Base-by-base conservation (phyloP, 2,797 vertebrate species). In the Cuniculus paca region DNA sequence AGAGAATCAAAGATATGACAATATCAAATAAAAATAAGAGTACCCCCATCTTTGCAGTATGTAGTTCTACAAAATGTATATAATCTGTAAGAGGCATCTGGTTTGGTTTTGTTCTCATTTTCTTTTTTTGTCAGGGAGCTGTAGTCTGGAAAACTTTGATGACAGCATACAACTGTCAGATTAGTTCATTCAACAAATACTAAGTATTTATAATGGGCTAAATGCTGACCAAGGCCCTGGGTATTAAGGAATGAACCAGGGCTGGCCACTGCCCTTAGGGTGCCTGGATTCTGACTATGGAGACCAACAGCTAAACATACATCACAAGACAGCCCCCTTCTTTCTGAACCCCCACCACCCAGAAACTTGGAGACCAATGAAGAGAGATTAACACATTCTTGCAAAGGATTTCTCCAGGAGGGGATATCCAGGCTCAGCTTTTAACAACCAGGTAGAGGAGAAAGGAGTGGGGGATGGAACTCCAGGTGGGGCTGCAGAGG, bases 401-500 rank as follows among this genome's bases (percentile, higher is more conserved):
- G 63, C 68, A 60, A 92, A 78, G 78, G 2, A 58, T 92, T 88
- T 56, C 88, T 68, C 50, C 60, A 94, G 94, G 78, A 24, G 22
- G 70, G 26, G 20, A 1, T 36, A 50, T 19, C 48, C 79, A 68
- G 31, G 20, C n/a, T 89, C 48, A 60, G 77, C 39, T 75, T 85
- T 90, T 61, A 65, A 45, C 28, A 93, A 45, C 31, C 91, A 87
- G 90, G 80, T 65, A 90, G 88, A 8, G 20, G 0, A 8, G 79
- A 17, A 10, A 19, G 28, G 50, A 3, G 16, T 45, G 28, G 48
- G 3, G 42, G n/a, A 34, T 68, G 42, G 79, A n/a, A 4, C 31
- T 9, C n/a, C 95, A 91, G 93, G 93, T 81, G 80, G 94, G 68
- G 77, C 77, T 19, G 50, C 78, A 88, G 68, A 95, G 88, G 92